Evolutionary conservation across 1,140 invertebrate species (phyloP).

Genomic region (Condylostylus longicornis): DNA sequence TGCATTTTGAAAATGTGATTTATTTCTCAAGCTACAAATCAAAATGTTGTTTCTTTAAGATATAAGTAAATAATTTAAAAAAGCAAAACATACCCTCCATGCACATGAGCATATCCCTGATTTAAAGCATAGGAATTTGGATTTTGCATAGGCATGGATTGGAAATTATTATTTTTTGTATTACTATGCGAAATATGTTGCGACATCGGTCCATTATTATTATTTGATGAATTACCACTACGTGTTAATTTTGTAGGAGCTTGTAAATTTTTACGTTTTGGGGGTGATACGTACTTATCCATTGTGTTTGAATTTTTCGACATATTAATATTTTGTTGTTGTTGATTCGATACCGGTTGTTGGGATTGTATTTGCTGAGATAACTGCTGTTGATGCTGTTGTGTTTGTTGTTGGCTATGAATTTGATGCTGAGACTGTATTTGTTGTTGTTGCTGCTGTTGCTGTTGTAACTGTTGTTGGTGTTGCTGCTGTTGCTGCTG

Average conservation of each 20-base stretch:
- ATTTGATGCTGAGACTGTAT: neutral
- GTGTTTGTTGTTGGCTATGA: neutral
- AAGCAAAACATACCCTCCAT: slow-evolving; percentile 12
- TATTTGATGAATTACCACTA: slow-evolving; percentile 36
- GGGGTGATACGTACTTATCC: slow-evolving; percentile 50
- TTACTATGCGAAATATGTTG: slow-evolving; percentile 6
- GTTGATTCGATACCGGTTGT: neutral
- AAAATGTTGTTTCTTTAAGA: no score
- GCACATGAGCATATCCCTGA: slow-evolving; percentile 9
- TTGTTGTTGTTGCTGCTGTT: neutral
- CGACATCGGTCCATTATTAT: neutral
- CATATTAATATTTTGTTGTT: neutral
- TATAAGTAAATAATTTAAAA: no score
- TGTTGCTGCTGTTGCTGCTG: neutral
- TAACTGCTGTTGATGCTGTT: neutral
- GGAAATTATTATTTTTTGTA: slow-evolving; percentile 9
- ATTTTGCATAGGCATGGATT: slow-evolving; percentile 23
- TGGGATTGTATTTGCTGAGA: neutral
- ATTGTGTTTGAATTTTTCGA: slow-evolving; percentile 12
- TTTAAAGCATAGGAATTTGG: slow-evolving; percentile 14
- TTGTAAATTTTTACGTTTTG: slow-evolving; percentile 43
- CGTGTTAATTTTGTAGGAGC: slow-evolving; percentile 39
- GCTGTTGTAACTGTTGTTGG: neutral
- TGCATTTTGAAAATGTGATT: no score
- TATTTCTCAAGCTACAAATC: no score